Conservation (phyloP, 1,140 invertebrate genomes). For the Venturia canescens region DNA sequence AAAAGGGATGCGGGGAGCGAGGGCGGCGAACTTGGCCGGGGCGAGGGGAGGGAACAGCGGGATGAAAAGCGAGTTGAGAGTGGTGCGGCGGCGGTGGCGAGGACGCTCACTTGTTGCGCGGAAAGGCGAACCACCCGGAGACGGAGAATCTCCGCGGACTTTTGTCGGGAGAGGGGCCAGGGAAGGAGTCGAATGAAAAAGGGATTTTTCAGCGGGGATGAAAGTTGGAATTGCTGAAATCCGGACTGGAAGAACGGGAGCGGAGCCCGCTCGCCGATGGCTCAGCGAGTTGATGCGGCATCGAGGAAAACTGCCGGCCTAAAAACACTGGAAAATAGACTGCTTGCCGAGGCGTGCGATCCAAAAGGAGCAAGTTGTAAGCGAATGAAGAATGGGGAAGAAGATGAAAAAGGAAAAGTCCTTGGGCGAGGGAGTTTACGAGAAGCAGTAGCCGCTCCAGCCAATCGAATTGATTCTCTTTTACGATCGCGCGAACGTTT, state of each 20-base stretch:
- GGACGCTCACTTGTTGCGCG: constrained; percentile 74
- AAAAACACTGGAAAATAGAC: constrained; percentile 50
- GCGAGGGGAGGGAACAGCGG: not conserved
- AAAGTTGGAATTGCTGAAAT: no score
- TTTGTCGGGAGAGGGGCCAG: not conserved
- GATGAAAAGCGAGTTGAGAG: constrained; percentile 1
- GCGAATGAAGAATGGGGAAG: constrained; percentile 26
- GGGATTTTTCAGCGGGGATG: not conserved
- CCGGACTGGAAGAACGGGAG: not conserved
- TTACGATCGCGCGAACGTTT: constrained; percentile 69
- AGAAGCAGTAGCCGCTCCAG: constrained; percentile 53
- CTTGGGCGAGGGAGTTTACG: constrained; percentile 35
- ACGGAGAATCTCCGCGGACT: not conserved
- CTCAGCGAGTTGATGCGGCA: not conserved
- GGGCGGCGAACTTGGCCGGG: not conserved
- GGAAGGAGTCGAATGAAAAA: constrained; percentile 42
- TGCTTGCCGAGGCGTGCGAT: constrained; percentile 29
- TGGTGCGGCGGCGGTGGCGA: constrained; percentile 21
- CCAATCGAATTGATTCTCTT: constrained; percentile 76
- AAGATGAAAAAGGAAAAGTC: constrained; percentile 53
- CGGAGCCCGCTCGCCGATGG: not conserved
- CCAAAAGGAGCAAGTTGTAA: not conserved
- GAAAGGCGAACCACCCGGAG: constrained; percentile 57
- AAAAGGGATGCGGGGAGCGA: constrained; percentile 24
- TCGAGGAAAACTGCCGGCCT: no score